Percentiles rank a stretch among this genome's conserved stretches.
phyloP scores from a whole-genome alignment of 2,113 vertebrate species.

The Petrocephalus zakoni region DNA sequence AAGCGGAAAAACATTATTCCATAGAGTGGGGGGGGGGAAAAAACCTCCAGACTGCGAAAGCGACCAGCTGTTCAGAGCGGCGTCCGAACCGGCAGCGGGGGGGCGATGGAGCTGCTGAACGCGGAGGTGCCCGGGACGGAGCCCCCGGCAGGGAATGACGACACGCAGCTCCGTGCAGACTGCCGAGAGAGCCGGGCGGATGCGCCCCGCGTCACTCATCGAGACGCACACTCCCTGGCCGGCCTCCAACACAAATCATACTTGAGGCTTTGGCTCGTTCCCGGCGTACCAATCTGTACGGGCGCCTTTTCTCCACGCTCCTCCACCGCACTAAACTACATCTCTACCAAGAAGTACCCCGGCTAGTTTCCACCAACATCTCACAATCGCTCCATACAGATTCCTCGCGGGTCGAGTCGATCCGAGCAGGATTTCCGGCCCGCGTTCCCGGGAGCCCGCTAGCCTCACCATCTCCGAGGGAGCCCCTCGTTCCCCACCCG shows the following conservation, averaged over 20 bases:
- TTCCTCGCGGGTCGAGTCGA: constrained; percentile 39
- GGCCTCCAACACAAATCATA: constrained; percentile 31
- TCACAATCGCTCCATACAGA: not conserved
- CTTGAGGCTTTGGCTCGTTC: constrained; percentile 17
- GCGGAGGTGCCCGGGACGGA: not conserved
- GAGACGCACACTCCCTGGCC: constrained; percentile 41
- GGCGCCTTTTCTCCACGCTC: not conserved
- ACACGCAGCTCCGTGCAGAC: not conserved
- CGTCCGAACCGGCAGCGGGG: not conserved
- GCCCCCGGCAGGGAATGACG: not conserved
- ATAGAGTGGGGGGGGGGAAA: not conserved
- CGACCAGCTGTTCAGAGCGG: not conserved
- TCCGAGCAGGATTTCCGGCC: constrained; percentile 56
- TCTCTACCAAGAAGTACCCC: not conserved
- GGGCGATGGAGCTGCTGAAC: not conserved
- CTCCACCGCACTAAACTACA: not conserved
- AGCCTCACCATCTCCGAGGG: constrained; percentile 46
- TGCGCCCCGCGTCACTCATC: constrained; percentile 51
- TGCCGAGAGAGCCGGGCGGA: constrained; percentile 42
- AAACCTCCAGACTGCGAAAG: not conserved
- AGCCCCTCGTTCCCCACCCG: constrained; percentile 31
- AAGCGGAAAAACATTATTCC: not conserved
- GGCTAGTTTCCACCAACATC: not conserved
- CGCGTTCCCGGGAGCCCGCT: constrained; percentile 53
- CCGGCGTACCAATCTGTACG: not conserved